phyloP scores from a whole-genome alignment of 2,888 invertebrate species.

The Lasioglossum zephyrum region DNA sequence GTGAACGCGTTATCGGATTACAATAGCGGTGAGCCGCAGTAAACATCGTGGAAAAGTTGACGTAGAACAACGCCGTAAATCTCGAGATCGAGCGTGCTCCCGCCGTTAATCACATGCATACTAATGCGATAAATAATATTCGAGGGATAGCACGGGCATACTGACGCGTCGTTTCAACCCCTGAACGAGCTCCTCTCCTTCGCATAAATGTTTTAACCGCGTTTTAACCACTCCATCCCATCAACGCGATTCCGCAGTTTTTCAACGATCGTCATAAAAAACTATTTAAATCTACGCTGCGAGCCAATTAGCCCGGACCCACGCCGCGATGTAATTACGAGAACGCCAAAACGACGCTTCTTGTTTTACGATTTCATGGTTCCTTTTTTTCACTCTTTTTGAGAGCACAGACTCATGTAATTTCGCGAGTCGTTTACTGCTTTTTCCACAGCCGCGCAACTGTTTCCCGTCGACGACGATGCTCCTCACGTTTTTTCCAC shows the following conservation, averaged over 20 bases:
- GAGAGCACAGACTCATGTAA: neutral
- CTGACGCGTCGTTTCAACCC: neutral
- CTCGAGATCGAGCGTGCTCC: neutral
- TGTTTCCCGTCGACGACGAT: neutral
- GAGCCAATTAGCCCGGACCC: neutral
- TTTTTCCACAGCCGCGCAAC: neutral
- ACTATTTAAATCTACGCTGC: neutral
- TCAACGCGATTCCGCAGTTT: neutral
- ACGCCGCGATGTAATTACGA: neutral
- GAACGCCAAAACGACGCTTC: neutral
- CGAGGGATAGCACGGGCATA: neutral
- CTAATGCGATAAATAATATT: neutral
- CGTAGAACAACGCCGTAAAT: neutral
- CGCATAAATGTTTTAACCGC: neutral
- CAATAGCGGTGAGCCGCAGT: neutral
- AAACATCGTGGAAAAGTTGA: slow-evolving; percentile 10
- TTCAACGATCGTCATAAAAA: neutral
- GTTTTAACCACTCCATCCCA: neutral
- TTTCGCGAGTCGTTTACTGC: neutral
- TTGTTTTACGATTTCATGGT: neutral
- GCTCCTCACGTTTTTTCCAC: neutral
- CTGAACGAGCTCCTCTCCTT: neutral
- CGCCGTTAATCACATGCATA: neutral
- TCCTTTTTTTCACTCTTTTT: neutral
- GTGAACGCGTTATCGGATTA: neutral